Conservation (phyloP, 2,113 vertebrate genomes). For the Halichoeres trimaculatus region DNA sequence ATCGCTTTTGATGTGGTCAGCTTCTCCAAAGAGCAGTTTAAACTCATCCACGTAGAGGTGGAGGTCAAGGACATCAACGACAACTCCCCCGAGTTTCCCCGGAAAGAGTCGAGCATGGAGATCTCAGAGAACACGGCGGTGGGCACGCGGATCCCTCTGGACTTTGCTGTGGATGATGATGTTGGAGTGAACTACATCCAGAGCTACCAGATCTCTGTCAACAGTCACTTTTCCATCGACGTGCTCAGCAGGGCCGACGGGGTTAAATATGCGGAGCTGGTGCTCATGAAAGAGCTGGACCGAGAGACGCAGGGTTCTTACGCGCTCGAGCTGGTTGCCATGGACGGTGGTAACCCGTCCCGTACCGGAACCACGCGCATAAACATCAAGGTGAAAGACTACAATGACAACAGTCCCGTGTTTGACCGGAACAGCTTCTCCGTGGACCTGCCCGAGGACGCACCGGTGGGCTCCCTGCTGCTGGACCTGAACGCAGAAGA, state of each 20-base stretch:
- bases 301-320: slow-evolving; percentile 90
- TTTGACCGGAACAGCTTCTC: slow-evolving; percentile 89
- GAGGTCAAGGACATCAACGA: slow-evolving; percentile 98
- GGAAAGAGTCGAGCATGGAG: slow-evolving; percentile 88
- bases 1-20: slow-evolving; percentile 96
- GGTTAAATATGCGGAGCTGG: slow-evolving; percentile 93
- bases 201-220: slow-evolving; percentile 93
- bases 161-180: slow-evolving; percentile 92
- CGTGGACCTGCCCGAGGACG: slow-evolving; percentile 91
- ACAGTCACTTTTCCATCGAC: slow-evolving; percentile 94
- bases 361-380: slow-evolving; percentile 89
- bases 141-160: slow-evolving; percentile 92
- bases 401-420: slow-evolving; percentile 95
- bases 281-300: slow-evolving; percentile 94
- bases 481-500: slow-evolving; percentile 91
- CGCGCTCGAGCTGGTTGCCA: slow-evolving; percentile 91
- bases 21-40: slow-evolving; percentile 92
- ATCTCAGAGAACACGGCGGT: slow-evolving; percentile 93
- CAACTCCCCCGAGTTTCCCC: slow-evolving; percentile 92
- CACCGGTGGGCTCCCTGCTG: slow-evolving; percentile 88
- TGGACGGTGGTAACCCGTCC: slow-evolving; percentile 92
- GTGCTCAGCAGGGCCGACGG: slow-evolving; percentile 94
- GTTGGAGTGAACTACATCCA: slow-evolving; percentile 93
- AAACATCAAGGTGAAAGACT: slow-evolving; percentile 92
- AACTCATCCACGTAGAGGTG: slow-evolving; percentile 95